Evolutionary conservation across 2,113 vertebrate genomes (phyloP).

Genomic region (Eurystomus gularis): DNA sequence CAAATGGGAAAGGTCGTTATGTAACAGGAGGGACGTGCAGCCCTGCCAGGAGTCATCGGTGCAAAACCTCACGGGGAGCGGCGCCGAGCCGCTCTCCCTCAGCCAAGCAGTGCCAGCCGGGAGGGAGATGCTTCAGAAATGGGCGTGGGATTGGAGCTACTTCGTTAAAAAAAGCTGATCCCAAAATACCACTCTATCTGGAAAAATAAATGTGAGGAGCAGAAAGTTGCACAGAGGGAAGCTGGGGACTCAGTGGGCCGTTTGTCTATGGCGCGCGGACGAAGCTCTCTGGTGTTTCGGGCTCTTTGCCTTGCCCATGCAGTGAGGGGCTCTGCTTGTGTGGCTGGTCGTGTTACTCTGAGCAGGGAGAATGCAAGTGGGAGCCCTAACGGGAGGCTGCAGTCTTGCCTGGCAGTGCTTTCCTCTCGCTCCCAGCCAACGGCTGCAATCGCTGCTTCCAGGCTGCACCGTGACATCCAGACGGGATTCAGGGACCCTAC

Average conservation of each 20-base stretch:
- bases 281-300: not conserved
- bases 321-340: not conserved
- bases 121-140: accelerated
- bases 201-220: not conserved
- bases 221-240: not conserved
- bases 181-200: not conserved
- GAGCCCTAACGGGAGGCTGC: not conserved
- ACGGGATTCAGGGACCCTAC: not conserved
- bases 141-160: not conserved
- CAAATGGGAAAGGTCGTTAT: not conserved
- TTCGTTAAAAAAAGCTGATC: not conserved
- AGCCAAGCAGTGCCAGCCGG: not conserved
- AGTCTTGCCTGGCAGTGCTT: not conserved
- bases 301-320: accelerated
- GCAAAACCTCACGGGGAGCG: not conserved
- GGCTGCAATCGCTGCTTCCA: not conserved
- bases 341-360: not conserved
- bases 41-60: slow-evolving; percentile 25
- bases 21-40: slow-evolving; percentile 30
- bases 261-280: not conserved
- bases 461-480: not conserved
- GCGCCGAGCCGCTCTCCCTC: not conserved
- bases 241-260: accelerated
- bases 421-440: not conserved
- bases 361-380: not conserved